Percentiles rank a stretch among this genome's conserved stretches.
These are phyloP conservation scores for Hafferia zeledoni DNA, from an alignment of 2,797 vertebrate genomes.

Conservation along the genomic window DNA sequence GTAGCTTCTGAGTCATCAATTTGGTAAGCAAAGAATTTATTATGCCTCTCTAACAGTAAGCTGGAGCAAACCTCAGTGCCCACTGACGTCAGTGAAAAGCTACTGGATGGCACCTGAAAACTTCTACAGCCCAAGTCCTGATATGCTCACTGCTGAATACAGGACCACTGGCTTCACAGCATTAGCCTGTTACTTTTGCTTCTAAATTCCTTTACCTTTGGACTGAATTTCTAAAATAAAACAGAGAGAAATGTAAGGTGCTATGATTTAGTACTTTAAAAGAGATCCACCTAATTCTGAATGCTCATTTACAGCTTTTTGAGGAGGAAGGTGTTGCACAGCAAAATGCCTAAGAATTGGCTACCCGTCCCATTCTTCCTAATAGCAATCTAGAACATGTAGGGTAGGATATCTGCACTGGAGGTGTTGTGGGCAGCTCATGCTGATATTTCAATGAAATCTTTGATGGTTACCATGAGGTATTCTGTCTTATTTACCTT, in stretches of 20 bases:
- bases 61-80: background rate
- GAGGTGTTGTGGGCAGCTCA: background rate
- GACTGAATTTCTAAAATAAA: background rate
- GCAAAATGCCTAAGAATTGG: background rate
- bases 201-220: background rate
- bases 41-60: background rate
- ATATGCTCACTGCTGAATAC: background rate
- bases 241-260: background rate
- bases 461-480: background rate
- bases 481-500: background rate
- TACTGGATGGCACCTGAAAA: background rate
- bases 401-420: background rate
- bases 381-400: background rate
- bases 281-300: background rate
- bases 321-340: background rate
- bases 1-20: background rate
- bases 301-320: background rate
- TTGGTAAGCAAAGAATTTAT: background rate
- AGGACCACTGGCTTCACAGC: background rate
- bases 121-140: background rate
- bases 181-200: background rate
- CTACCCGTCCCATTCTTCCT: background rate
- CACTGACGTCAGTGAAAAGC: background rate
- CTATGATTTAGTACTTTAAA: background rate
- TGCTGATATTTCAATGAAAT: background rate